Evolutionary conservation across 2,888 invertebrate species (phyloP), one percentile per base, ranked within the genome.

Genomic region (Hypolimnas misippus): DNA sequence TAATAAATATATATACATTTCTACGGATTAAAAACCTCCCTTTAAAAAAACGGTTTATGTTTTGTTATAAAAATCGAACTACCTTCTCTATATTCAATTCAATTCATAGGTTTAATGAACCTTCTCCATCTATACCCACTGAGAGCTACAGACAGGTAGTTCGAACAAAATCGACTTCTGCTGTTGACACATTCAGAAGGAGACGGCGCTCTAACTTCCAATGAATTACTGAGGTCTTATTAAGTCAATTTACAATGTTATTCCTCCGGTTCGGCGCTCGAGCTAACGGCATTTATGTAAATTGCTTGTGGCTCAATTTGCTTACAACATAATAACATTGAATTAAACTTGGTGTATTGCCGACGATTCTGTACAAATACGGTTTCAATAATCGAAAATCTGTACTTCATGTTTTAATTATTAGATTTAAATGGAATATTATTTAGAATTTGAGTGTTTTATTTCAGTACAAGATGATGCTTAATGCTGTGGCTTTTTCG

Each of bases 161-260:
- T 33, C 7, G 31, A 42, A 42, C 58, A 42, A 53, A 52, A 33
- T 14, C 54, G 46, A 35, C 21, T 46, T n/a, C 46, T 54, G 46
- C 35, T 54, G 54, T 60, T 54, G 60, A 60, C 46, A 60, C 53
- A 46, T 53, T 35, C 46, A 49, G 60, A 38, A 44, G 19, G 54
- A 50, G 55, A 14, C 12, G 54, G 19, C 35, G 53, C 35, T 60
- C 60, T 44, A 60, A 60, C 49, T 61, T 55, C 55, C 55, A 61
- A 61, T 61, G 55, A 61, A 61, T 61, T 55, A 50, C 44, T 40
- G 49, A 35, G 61, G 55, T 61, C 61, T 61, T 40, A 61, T 55
- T 61, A 61, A 61, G 55, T 61, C 61, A 61, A 55, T 61, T 55
- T 55, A 31, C 55, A 50, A 25, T 50, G 55, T 61, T 61, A 61